Evolutionary conservation across 2,888 invertebrate species (phyloP).

Genomic region (Diaphora mendica): DNA sequence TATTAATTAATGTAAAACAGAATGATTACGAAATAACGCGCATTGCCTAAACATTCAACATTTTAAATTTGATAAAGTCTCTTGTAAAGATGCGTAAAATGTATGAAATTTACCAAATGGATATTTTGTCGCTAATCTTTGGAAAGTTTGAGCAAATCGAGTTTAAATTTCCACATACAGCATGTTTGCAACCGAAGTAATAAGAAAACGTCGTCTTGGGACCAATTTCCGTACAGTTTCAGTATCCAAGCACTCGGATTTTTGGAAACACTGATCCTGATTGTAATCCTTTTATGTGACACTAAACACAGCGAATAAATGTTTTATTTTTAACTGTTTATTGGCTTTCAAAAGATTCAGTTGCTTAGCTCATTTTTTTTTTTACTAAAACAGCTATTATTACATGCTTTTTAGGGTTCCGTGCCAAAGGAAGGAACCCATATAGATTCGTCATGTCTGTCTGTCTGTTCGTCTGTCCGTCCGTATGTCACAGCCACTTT

Average conservation of each 20-base stretch:
- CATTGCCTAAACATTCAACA: not conserved
- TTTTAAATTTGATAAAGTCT: not conserved
- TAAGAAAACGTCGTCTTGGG: slow-evolving; percentile 50
- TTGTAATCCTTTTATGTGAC: not conserved
- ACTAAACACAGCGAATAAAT: not conserved
- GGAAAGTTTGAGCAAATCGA: slow-evolving; percentile 21
- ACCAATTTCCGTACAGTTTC: slow-evolving; percentile 33
- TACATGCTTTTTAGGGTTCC: too few relatives aligned
- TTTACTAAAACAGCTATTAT: too few relatives aligned
- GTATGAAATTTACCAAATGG: slow-evolving; percentile 24
- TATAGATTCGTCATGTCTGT: too few relatives aligned
- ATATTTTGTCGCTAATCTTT: slow-evolving; percentile 28
- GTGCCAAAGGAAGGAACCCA: too few relatives aligned
- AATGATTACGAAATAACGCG: not conserved
- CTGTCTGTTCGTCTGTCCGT: too few relatives aligned
- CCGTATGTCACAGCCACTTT: too few relatives aligned
- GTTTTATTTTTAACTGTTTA: not conserved
- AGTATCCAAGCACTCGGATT: slow-evolving; percentile 5
- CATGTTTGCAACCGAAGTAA: slow-evolving; percentile 42
- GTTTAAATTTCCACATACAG: slow-evolving; percentile 38
- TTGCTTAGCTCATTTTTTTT: too few relatives aligned
- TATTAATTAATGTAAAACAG: not conserved
- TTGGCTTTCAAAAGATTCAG: not conserved
- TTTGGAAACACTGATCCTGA: slow-evolving; percentile 3
- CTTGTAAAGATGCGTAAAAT: slow-evolving; percentile 9